Base-by-base conservation (phyloP, 2,888 invertebrate genomes). In the Timema podura region DNA sequence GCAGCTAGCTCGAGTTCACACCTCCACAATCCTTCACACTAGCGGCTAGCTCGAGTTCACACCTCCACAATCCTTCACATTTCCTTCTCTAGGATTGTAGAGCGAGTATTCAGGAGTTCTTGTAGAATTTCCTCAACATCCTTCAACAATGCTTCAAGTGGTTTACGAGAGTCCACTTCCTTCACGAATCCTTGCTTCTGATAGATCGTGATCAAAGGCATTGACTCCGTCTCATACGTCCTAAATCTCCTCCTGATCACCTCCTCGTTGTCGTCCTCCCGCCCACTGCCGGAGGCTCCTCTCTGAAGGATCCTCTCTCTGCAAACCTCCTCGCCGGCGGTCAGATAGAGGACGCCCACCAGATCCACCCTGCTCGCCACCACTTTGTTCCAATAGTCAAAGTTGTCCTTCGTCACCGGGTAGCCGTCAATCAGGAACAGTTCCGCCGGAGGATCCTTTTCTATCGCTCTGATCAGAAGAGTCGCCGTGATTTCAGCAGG, bases 251-350 rank as follows among this genome's bases (percentile, higher is more conserved):
- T 64, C 46, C n/a, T 8, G 11, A 64, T 13, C 16, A 45, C 46
- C 11, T 9, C 8, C 30, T 15, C 44, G 16, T 7, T 46, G n/a
- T 64, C 64, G 64, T 64, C 64, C 45, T 30, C 64, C 11, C 64
- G 8, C 6, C 64, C 64, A 64, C 64, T 64, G 11, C 64, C 64
- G 46, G 64, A 44, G 16, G 64, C 64, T 11, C 64, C 44, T 6
- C 64, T 11, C 11, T 15, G 45, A 13, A 30, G 44, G 2, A 64
- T 64, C 64, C 64, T 30, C 16, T 30, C 30, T n/a, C 9, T 11
- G 44, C 64, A 64, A 11, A n/a, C n/a, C 16, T 15, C 64, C 44
- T 64, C n/a, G 11, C 45, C 45, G n/a, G 45, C 44, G 8, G 44
- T 46, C 44, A 64, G 8, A 16, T 45, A 64, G 0, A 64, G 64